A percentile compares a stretch with the other conserved stretches of the same genome.
Conservation (phyloP, 2,797 vertebrate genomes). For the Urocyon cinereoargenteus region DNA sequence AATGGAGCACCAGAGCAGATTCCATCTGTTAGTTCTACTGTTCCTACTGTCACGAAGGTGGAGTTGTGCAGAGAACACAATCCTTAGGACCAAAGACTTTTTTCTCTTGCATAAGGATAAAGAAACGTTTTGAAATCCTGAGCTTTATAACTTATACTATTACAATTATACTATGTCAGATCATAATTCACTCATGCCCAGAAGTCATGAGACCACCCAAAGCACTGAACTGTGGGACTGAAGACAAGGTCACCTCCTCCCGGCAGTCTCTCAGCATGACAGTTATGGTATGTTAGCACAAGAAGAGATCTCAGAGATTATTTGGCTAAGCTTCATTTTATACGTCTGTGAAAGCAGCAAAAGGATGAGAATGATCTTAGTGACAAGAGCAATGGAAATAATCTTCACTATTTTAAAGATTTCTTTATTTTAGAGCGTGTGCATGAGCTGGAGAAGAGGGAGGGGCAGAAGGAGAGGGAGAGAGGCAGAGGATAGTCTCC, state of each 20-base stretch:
- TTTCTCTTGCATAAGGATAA: neutral
- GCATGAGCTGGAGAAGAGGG: neutral
- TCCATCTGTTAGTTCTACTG: slow-evolving; percentile 53
- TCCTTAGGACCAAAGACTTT: neutral
- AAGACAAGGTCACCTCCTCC: neutral
- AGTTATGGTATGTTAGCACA: neutral
- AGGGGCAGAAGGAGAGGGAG: neutral
- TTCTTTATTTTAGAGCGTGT: neutral
- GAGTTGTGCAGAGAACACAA: neutral
- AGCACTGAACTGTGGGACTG: neutral
- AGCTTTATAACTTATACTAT: neutral
- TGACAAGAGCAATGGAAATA: neutral
- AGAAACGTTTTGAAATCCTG: slow-evolving; percentile 28
- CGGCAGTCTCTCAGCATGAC: neutral
- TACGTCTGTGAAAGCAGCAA: neutral
- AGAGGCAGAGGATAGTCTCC: neutral
- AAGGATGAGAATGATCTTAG: neutral
- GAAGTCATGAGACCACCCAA: neutral
- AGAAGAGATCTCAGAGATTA: neutral
- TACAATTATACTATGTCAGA: neutral
- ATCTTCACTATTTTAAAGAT: neutral
- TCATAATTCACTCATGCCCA: neutral
- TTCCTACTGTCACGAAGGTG: neutral
- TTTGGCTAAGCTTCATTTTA: neutral
- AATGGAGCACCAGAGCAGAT: slow-evolving; percentile 14